A percentile compares a stretch with the other conserved stretches of the same genome.
Evolutionary conservation across 2,113 vertebrate genomes (phyloP).

Genomic region (Malurus cyaneus): DNA sequence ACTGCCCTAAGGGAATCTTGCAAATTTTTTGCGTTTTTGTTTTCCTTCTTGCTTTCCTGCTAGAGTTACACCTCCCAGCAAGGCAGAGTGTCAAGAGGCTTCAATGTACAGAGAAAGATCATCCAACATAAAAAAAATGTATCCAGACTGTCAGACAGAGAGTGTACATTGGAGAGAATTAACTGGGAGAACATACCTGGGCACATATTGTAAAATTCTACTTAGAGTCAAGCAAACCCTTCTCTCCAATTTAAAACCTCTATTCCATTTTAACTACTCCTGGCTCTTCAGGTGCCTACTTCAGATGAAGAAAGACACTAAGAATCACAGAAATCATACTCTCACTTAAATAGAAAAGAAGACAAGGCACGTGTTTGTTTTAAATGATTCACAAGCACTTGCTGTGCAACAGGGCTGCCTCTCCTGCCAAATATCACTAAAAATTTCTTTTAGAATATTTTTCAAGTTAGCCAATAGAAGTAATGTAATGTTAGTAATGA

Average conservation of each 20-base stretch:
- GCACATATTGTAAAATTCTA: background rate
- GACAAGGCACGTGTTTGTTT: background rate
- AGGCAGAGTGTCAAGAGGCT: background rate
- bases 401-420: background rate
- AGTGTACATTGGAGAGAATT: background rate
- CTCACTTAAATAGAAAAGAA: background rate
- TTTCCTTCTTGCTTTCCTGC: background rate
- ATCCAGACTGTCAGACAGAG: background rate
- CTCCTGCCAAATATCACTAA: background rate
- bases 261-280: background rate
- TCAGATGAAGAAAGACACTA: background rate
- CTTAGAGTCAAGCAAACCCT: background rate
- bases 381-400: background rate
- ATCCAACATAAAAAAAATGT: background rate
- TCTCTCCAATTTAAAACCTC: background rate
- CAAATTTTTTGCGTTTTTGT: slow-evolving; percentile 13
- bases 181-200: background rate
- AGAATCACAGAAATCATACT: background rate
- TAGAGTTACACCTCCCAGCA: background rate
- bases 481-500: background rate
- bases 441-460: background rate
- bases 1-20: slow-evolving; percentile 24
- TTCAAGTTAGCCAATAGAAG: background rate
- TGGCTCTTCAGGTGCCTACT: background rate
- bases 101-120: background rate